These are phyloP conservation scores for Amazonetta brasiliensis DNA, from an alignment of 2,797 vertebrate species.

Conservation along the genomic window DNA sequence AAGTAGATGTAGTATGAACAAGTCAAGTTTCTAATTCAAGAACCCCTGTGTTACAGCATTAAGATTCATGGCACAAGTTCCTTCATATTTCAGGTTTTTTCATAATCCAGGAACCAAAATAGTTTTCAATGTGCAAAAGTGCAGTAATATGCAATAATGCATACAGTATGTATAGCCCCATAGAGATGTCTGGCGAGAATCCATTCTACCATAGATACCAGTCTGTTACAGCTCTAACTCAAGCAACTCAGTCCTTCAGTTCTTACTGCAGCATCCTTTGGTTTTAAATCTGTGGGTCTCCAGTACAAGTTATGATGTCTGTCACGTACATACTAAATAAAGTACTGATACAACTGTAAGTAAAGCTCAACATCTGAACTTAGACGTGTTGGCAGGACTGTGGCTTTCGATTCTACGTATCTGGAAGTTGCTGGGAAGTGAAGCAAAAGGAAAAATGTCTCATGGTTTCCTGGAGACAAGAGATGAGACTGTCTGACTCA, in stretches of 20 bases:
- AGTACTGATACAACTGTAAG: not conserved
- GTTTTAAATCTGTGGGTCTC: not conserved
- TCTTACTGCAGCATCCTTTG: not conserved
- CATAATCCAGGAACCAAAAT: not conserved
- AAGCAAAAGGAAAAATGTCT: not conserved
- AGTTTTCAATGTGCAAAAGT: not conserved
- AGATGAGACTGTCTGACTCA: not conserved
- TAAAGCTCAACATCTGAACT: not conserved
- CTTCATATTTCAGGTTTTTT: not conserved
- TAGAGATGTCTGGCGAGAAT: not conserved
- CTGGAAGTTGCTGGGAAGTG: not conserved
- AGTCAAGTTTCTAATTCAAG: not conserved
- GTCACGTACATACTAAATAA: not conserved
- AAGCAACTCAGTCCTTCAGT: not conserved
- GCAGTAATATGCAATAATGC: not conserved
- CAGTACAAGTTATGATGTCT: not conserved
- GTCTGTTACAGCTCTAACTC: not conserved
- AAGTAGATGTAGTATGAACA: not conserved
- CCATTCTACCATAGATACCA: not conserved
- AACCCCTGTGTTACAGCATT: not conserved
- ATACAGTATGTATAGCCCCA: not conserved
- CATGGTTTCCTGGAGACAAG: not conserved
- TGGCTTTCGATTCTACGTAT: not conserved
- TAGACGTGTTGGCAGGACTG: not conserved
- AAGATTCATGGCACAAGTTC: not conserved